Evolutionary conservation across 1,140 invertebrate species (phyloP).

Genomic region (Drosophila sturtevanti): DNA sequence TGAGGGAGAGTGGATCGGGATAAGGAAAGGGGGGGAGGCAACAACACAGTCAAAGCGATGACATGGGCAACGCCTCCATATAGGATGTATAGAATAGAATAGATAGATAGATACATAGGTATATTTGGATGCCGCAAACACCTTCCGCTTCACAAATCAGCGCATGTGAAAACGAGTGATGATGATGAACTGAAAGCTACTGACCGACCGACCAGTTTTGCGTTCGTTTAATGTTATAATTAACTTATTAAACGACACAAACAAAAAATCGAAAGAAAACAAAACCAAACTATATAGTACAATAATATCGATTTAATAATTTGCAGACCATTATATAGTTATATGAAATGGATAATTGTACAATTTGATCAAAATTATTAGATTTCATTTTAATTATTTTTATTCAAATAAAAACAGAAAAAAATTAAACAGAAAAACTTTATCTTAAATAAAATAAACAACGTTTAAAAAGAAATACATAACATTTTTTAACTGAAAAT

Average conservation of each 20-base stretch:
- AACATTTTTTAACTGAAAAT: too few relatives aligned
- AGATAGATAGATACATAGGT: conserved; percentile 46
- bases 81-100: conserved; percentile 33
- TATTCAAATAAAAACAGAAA: too few relatives aligned
- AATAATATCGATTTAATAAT: neutral
- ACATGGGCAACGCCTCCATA: conserved; percentile 35
- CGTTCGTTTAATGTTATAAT: conserved; percentile 75
- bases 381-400: too few relatives aligned
- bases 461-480: too few relatives aligned
- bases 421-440: too few relatives aligned
- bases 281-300: neutral
- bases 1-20: neutral
- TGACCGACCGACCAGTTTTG: conserved; percentile 74
- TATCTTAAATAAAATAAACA: too few relatives aligned
- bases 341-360: too few relatives aligned
- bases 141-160: conserved; percentile 78
- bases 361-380: too few relatives aligned
- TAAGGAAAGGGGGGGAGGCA: conserved; percentile 12
- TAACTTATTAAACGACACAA: conserved; percentile 36
- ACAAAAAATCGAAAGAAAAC: neutral
- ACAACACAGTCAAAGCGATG: conserved; percentile 1
- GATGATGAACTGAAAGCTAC: conserved; percentile 22
- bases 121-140: conserved; percentile 75
- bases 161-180: conserved; percentile 22
- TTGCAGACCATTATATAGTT: neutral